Base-by-base conservation (phyloP, 2,888 invertebrate species). In the Cataglyphis altisquamis region DNA sequence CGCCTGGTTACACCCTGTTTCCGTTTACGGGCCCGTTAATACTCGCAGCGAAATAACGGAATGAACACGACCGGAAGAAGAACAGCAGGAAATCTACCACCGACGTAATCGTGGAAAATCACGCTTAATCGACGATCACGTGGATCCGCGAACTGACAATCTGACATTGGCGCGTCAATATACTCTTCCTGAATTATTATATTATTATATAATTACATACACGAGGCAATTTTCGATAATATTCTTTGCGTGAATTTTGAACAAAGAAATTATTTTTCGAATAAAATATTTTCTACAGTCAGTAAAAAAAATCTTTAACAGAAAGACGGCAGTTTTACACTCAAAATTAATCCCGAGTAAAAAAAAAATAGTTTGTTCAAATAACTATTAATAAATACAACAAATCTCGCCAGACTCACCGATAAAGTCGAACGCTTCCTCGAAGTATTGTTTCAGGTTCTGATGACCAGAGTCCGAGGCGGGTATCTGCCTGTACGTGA, bases 391-490 rank as follows among this genome's bases (percentile, higher is more conserved):
- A 41, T 12, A 45, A 45, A 4, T 39, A n/a, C 1, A 29, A 68
- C 80, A 55, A 77, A 81, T 75, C 57, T 78, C 82, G n/a, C 55
- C 63, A 9, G 63, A 94, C 97, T 97, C 95, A 98, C 98, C 98
- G 92, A 98, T 98, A 95, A 98, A 98, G 93, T 97, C 97, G 95
- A 97, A 97, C 91, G 98, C 97, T 95, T 98, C 97, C 94, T 97
- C 97, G 95, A 98, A 98, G 96, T 98, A 98, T 96, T 98, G 98
- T 93, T 97, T 97, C 85, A 98, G 96, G 95, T 98, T 98, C 95
- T 98, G 98, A 93, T 97, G 97, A 72, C 97, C 97, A 88, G 97
- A 97, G 95, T 98, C 98, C 86, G 97, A 96, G 90, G 98, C 98
- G 83, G 98, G 97, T 94, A 98, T 96, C 94, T 97, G 97, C 95